These are phyloP conservation scores for Gymnocypris eckloni DNA, from an alignment of 2,797 vertebrate species.

Conservation along the genomic window DNA sequence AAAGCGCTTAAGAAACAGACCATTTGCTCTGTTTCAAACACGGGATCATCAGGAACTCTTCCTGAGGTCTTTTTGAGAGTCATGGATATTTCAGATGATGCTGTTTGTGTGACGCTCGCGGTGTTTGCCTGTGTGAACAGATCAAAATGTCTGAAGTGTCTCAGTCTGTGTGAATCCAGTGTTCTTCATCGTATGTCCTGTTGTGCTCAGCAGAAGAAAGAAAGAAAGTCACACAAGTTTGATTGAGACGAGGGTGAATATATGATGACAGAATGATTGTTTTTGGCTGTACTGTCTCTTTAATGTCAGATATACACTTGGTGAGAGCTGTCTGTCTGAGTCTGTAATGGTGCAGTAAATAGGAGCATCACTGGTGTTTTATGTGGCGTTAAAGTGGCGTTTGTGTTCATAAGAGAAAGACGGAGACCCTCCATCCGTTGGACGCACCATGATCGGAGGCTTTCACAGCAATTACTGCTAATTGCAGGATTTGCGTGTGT, in stretches of 20 bases:
- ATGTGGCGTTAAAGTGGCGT: constrained; percentile 48
- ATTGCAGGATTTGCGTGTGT: constrained; percentile 31
- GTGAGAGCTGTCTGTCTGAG: background rate
- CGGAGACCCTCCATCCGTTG: background rate
- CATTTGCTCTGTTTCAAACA: background rate
- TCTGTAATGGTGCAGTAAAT: background rate
- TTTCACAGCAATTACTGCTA: constrained; percentile 35
- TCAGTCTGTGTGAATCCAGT: background rate
- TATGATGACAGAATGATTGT: background rate
- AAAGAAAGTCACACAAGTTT: background rate
- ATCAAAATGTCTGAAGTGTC: background rate
- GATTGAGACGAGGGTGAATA: background rate
- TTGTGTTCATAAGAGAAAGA: constrained; percentile 28
- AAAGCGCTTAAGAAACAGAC: background rate
- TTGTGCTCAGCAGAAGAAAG: background rate
- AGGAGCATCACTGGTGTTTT: constrained; percentile 32
- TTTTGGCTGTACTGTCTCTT: background rate
- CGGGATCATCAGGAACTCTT: background rate
- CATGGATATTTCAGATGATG: background rate
- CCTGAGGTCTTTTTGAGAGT: background rate
- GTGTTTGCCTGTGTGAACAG: background rate
- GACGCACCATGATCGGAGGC: constrained; percentile 16
- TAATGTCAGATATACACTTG: background rate
- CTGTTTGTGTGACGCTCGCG: background rate
- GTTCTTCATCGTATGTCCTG: background rate